A percentile compares a stretch with the other conserved stretches of the same genome.
phyloP scores from a whole-genome alignment of 2,888 invertebrate species.

The Aelia acuminata region DNA sequence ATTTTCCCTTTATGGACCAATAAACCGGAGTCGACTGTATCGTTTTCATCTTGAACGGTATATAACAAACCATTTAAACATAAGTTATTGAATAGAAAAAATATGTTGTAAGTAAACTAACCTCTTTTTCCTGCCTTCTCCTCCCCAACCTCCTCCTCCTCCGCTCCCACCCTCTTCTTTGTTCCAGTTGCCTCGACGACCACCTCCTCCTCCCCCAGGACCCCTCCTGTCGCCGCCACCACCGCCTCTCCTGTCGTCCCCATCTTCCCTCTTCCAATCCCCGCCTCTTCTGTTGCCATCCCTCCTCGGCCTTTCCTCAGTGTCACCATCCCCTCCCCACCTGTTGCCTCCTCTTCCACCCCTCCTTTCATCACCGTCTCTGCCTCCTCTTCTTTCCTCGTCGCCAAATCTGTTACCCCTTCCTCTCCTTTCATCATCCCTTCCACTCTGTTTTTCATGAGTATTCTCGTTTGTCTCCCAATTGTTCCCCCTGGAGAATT shows the following conservation, averaged over 20 bases:
- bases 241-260: conserved; percentile 42
- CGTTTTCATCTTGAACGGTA: too few species aligned
- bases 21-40: too few species aligned
- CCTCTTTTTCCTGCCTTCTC: not conserved
- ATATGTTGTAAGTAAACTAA: too few species aligned
- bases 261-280: conserved; percentile 28
- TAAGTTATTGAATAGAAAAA: too few species aligned
- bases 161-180: not conserved
- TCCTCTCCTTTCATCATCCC: conserved; percentile 62
- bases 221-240: conserved; percentile 48
- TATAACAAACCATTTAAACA: too few species aligned
- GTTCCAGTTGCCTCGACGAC: conserved; percentile 20
- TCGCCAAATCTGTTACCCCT: conserved; percentile 65
- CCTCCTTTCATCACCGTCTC: not conserved
- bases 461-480: conserved; percentile 34
- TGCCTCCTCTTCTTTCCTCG: conserved; percentile 57
- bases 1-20: too few species aligned
- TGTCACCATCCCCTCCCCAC: conserved; percentile 56
- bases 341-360: conserved; percentile 53
- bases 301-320: conserved; percentile 36
- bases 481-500: not conserved
- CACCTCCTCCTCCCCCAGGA: conserved; percentile 52
- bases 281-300: conserved; percentile 49
- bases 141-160: not conserved
- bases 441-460: conserved; percentile 1